These are phyloP conservation scores for Saimiri boliviensis DNA, from an alignment of 2,113 vertebrate genomes.

Conservation along the genomic window DNA sequence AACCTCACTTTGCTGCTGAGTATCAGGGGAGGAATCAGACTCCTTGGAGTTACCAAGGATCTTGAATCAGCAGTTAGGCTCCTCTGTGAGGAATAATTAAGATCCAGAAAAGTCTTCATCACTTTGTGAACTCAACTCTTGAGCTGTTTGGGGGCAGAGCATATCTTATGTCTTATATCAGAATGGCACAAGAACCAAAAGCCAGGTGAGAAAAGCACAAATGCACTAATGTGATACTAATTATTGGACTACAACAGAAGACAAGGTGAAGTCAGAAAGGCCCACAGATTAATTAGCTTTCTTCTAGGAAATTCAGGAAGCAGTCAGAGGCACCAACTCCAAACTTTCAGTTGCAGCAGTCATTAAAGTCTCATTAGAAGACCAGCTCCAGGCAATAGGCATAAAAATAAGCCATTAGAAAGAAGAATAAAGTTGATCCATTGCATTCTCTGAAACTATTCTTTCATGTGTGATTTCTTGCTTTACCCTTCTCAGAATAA, in stretches of 20 bases:
- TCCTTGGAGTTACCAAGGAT: neutral
- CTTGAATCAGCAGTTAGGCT: neutral
- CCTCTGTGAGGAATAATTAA: neutral
- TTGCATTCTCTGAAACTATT: neutral
- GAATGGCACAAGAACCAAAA: neutral
- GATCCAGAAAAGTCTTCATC: neutral
- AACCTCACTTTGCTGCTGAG: neutral
- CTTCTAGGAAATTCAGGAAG: neutral
- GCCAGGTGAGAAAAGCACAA: neutral
- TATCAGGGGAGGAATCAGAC: neutral
- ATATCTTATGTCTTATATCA: neutral
- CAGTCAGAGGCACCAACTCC: neutral
- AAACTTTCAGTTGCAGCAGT: neutral
- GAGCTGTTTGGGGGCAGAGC: neutral
- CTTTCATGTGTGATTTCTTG: neutral
- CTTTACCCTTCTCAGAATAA: neutral
- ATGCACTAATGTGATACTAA: neutral
- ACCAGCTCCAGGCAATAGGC: neutral
- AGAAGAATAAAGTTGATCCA: neutral
- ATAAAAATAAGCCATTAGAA: neutral
- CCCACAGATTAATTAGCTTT: neutral
- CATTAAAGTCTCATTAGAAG: neutral
- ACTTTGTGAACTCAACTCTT: neutral
- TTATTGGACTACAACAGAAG: neutral
- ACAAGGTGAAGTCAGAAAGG: neutral